phyloP scores from a whole-genome alignment of 1,140 invertebrate genomes.

The Ceratitis capitata region DNA sequence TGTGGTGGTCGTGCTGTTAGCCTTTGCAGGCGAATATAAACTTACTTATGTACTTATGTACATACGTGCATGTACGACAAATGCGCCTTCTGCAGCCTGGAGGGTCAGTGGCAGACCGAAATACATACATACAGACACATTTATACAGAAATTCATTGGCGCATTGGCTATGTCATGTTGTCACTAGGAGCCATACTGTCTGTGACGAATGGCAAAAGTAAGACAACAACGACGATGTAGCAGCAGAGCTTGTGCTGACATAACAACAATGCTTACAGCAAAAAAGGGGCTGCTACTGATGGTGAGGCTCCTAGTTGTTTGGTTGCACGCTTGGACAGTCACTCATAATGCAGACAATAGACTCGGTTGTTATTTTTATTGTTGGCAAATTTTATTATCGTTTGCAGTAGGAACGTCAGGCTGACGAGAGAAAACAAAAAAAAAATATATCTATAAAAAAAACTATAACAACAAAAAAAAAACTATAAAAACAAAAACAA shows the following conservation, averaged over 20 bases:
- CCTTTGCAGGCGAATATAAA: not conserved
- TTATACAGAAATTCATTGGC: no score
- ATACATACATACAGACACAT: not conserved
- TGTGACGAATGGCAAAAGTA: constrained; percentile 12
- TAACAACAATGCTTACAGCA: not conserved
- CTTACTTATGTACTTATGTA: not conserved
- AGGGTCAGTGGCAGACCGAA: not conserved
- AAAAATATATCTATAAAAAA: no score
- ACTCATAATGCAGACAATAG: not conserved
- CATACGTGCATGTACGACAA: not conserved
- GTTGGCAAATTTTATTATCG: not conserved
- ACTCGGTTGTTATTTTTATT: not conserved
- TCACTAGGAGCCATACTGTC: constrained; percentile 27
- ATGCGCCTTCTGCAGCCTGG: not conserved
- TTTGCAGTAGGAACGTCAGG: not conserved
- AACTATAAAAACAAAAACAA: not conserved
- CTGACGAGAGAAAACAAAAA: no score
- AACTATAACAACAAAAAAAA: not conserved
- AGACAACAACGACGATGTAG: not conserved
- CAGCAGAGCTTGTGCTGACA: no score
- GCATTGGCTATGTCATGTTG: constrained; percentile 6
- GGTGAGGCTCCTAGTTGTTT: not conserved
- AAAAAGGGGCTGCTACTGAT: not conserved
- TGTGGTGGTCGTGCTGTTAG: not conserved
- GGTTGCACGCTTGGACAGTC: constrained; percentile 1